Base-by-base conservation (phyloP, 2,113 vertebrate species). In the Pleuronectes platessa region DNA sequence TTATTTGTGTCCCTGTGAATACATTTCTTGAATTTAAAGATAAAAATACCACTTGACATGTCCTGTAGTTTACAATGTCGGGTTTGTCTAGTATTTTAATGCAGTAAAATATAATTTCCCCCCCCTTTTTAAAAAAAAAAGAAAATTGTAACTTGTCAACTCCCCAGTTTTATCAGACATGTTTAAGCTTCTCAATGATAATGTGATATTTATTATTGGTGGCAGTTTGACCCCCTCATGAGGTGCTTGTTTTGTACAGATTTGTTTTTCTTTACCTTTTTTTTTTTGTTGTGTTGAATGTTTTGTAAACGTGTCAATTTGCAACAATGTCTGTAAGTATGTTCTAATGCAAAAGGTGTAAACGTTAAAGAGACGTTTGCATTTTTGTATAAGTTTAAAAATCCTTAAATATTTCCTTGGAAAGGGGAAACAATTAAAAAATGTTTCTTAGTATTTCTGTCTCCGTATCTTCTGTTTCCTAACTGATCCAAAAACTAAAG, bases 311-410 rank as follows among this genome's bases (percentile, higher is more conserved):
- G 58, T 86, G 61, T 87, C 83, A 64, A 71, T 79, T 78, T 80
- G 74, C 74, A 84, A 85, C 80, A 61, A 65, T 88, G 81, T 87
- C 63, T 62, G 61, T 49, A 49, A 14, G 78, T 87, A 76, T 87
- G 85, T 85, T 84, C 79, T 69, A 74, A 85, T 91, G 74, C 86
- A 86, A 86, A 91, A 84, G 35, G 53, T 90, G 86, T 88, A 76
- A 86, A 80, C 79, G 83, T 90, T 84, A 78, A 83, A 35, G 71
- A 59, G 67, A 90, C 76, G 76, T 76, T 31, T 80, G 78, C 83
- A 71, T 82, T 92, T 94, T 93, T 92, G 89, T 94, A 92, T 89
- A 55, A 86, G 68, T 90, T 82, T 89, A 79, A 90, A 90, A 89
- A 76, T 83, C 67, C 81, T 81, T 23, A 61, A 88, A 74, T 82